Evolutionary conservation across 2,888 invertebrate species (phyloP), one percentile per base, ranked within the genome.

Genomic region (Aspidiotus rigidus): DNA sequence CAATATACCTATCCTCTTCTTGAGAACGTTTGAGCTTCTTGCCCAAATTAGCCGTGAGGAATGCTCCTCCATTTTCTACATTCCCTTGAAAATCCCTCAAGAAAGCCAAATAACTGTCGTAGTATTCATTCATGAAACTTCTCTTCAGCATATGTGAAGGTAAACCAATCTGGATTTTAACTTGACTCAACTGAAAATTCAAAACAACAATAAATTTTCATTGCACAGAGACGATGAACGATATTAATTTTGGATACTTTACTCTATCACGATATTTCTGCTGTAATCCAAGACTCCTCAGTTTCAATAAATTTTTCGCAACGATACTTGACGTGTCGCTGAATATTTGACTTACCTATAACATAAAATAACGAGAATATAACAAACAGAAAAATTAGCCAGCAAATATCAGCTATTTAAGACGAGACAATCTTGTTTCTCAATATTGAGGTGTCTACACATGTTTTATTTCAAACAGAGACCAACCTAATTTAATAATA

Each of bases 1-100:
- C 5, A n/a, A 13, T 53, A 11, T 70, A 76, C 77, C 74, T 76
- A 66, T 78, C 77, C 64, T 80, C 79, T 17, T 75, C 76, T 13
- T 77, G 74, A 17, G 77, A 77, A 54, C 76, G 75, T 5, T 74
- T 75, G 41, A 81, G 75, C 61, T 77, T 74, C 56, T 75, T 76
- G 73, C 80, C 78, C 71, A 80, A 77, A 41, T 78, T 73, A 70
- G 77, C 77, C 63, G 79, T 77, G 49, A 78, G 74, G 74, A 82
- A 83, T 2, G 73, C 73, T 55, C 81, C 78, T 0, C 80, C 79
- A 73, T 79, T 79, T 57, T 79, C 76, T 7, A 82, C 76, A 74
- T 82, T 83, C 69, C 78, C 77, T 74, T 83, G 83, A 72, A 83
- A 80, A 74, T 83, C 80, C 17, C 78, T 76, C 72, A 79, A 79